phyloP scores from a whole-genome alignment of 1,140 invertebrate species.

The Mylabris phalerata region DNA sequence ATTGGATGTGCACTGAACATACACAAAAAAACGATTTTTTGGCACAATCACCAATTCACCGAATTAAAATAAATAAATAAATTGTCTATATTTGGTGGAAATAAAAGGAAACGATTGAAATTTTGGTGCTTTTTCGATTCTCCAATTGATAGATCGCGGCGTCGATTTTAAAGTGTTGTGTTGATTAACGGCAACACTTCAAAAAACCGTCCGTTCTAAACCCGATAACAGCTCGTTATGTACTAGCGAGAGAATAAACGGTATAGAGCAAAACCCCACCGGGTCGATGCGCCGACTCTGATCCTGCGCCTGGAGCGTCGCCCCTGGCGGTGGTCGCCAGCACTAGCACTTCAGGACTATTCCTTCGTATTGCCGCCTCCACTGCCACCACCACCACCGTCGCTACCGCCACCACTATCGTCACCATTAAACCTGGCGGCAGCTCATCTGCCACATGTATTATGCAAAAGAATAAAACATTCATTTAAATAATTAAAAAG shows the following conservation, averaged over 20 bases:
- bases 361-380: neutral
- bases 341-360: slow-evolving; percentile 11
- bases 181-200: slow-evolving; percentile 1
- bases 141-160: neutral
- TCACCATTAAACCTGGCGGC: slow-evolving; percentile 6
- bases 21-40: neutral
- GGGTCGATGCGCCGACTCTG: slow-evolving; percentile 32
- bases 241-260: slow-evolving; percentile 17
- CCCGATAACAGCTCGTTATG: slow-evolving; percentile 17
- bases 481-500: slow-evolving; percentile 41
- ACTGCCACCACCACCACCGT: slow-evolving; percentile 6
- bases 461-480: slow-evolving; percentile 35
- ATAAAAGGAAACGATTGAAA: neutral
- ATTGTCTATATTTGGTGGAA: neutral
- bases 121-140: neutral
- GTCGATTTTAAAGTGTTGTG: slow-evolving; percentile 1
- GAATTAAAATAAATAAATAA: neutral
- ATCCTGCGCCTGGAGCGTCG: slow-evolving; percentile 31
- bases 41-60: slow-evolving; percentile 9
- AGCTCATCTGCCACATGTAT: slow-evolving; percentile 28
- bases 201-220: slow-evolving; percentile 3
- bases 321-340: slow-evolving; percentile 21
- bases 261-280: slow-evolving; percentile 24
- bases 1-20: slow-evolving; percentile 3
- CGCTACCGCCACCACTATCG: neutral